These are phyloP conservation scores for Ctenochaetus hawaiiensis DNA, from an alignment of 2,797 vertebrate genomes.

Conservation along the genomic window DNA sequence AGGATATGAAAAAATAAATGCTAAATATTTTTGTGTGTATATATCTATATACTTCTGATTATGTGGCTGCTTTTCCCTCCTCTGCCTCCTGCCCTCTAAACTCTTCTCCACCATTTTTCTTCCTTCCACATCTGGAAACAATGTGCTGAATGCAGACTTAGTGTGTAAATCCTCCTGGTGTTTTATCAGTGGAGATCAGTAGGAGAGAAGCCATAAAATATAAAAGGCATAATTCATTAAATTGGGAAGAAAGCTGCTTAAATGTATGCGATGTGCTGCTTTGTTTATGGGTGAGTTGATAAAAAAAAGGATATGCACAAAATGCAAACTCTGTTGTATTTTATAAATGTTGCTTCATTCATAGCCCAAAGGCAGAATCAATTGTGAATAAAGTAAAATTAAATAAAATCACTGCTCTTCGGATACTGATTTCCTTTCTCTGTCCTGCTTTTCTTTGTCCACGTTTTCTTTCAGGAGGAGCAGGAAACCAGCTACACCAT, in stretches of 20 bases:
- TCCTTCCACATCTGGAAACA: slow-evolving; percentile 78
- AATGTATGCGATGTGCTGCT: slow-evolving; percentile 38
- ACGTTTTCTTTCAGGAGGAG: slow-evolving; percentile 89
- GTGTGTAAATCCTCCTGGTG: slow-evolving; percentile 76
- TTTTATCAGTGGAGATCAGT: slow-evolving; percentile 78
- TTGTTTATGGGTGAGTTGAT: slow-evolving; percentile 14
- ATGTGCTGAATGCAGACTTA: slow-evolving; percentile 54
- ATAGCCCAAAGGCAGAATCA: slow-evolving; percentile 12
- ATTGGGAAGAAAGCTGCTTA: slow-evolving; percentile 54
- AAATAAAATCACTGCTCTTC: neutral
- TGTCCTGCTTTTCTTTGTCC: slow-evolving; percentile 10
- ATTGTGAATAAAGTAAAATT: neutral
- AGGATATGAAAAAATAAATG: too few species aligned
- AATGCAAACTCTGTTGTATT: neutral
- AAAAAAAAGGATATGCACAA: slow-evolving; percentile 29
- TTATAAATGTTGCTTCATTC: slow-evolving; percentile 21
- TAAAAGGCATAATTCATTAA: slow-evolving; percentile 71
- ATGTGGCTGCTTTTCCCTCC: slow-evolving; percentile 15
- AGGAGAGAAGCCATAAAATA: slow-evolving; percentile 75
- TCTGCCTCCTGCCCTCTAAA: slow-evolving; percentile 30
- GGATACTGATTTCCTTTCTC: slow-evolving; percentile 24
- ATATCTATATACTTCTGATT: too few species aligned
- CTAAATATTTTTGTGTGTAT: neutral
- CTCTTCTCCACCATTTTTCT: slow-evolving; percentile 32
- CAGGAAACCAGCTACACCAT: slow-evolving; percentile 99